Conservation (phyloP, 1,140 invertebrate species). For the Bilobella aurantiaca region DNA sequence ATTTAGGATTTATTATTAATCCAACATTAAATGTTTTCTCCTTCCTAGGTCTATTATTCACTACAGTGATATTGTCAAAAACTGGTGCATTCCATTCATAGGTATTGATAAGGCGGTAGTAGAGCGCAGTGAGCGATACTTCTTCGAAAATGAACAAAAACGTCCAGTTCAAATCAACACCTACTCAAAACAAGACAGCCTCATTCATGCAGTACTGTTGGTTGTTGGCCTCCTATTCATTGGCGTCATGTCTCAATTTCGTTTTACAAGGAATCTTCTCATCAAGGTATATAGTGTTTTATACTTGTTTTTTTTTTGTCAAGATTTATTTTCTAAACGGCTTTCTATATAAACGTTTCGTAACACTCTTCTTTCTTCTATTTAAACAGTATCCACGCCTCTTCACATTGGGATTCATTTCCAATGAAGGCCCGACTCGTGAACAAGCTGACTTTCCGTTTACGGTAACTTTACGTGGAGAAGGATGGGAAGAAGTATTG, state of each 20-base stretch:
- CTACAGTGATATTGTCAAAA: conserved; percentile 1
- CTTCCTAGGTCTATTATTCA: conserved; percentile 11
- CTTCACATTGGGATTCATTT: conserved; percentile 59
- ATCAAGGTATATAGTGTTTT: conserved; percentile 46
- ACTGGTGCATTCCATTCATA: conserved; percentile 46
- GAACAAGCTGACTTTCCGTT: conserved; percentile 54
- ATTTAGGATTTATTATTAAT: neutral
- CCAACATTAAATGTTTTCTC: neutral
- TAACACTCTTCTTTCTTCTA: conserved; percentile 1
- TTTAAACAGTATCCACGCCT: conserved; percentile 53
- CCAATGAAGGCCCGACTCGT: conserved; percentile 54
- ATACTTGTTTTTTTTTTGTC: no score
- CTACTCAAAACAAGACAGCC: conserved; percentile 46
- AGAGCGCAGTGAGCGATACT: conserved; percentile 59
- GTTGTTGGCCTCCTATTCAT: conserved; percentile 52
- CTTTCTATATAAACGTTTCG: no score
- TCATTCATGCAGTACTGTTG: conserved; percentile 43
- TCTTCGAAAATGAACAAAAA: conserved; percentile 55
- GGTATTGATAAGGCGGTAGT: conserved; percentile 66
- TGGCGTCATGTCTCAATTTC: conserved; percentile 52
- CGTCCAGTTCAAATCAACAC: conserved; percentile 58
- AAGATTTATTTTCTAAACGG: no score
- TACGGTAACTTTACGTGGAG: conserved; percentile 56
- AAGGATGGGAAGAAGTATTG: conserved; percentile 63
- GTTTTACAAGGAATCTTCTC: conserved; percentile 53